Conservation (phyloP, 2,113 vertebrate species). For the Nothobranchius kuhntae region DNA sequence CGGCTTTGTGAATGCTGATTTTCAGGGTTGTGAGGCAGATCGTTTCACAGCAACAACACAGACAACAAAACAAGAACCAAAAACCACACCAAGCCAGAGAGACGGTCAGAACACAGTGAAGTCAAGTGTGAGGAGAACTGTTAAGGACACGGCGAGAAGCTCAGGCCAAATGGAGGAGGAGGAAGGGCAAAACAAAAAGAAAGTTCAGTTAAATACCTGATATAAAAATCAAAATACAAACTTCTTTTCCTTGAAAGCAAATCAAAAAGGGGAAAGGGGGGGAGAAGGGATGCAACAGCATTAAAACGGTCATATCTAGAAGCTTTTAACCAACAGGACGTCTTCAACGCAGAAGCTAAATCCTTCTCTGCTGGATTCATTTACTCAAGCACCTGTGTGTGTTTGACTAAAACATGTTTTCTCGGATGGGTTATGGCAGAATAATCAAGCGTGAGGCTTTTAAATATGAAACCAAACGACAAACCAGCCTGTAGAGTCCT, state of each 20-base stretch:
- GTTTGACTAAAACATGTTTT: no score
- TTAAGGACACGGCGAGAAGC: conserved; percentile 62
- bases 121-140: conserved; percentile 57
- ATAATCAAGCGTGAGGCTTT: no score
- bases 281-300: conserved; percentile 69
- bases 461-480: no score
- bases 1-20: conserved; percentile 3
- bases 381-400: no score
- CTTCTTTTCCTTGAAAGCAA: conserved; percentile 92
- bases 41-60: conserved; percentile 65
- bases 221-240: conserved; percentile 96
- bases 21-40: conserved; percentile 72
- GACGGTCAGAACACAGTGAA: conserved; percentile 56
- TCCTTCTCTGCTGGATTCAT: no score
- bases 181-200: conserved; percentile 44
- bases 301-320: conserved; percentile 61
- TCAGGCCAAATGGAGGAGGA: conserved; percentile 49
- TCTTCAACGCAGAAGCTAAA: not conserved
- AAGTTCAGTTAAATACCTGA: conserved; percentile 84
- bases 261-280: conserved; percentile 79
- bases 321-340: conserved; percentile 57
- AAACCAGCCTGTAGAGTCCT: no score
- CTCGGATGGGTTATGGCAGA: no score
- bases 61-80: conserved; percentile 42
- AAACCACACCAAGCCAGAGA: conserved; percentile 61